Evolutionary conservation across 2,797 vertebrate genomes (phyloP).

Genomic region (Myiotriccus ornatus): DNA sequence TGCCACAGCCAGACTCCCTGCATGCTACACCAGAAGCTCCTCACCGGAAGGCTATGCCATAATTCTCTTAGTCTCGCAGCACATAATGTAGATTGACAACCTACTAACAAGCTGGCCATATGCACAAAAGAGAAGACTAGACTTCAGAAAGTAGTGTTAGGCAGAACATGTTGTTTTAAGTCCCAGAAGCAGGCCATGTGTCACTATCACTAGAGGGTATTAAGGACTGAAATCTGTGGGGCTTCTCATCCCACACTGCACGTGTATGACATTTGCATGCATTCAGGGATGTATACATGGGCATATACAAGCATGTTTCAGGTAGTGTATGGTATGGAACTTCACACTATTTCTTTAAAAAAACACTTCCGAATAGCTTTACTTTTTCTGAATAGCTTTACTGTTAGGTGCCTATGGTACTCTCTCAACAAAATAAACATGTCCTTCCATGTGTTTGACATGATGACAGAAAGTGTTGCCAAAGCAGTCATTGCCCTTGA

Average conservation of each 20-base stretch:
- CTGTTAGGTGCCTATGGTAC: neutral
- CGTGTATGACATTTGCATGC: neutral
- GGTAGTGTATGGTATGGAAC: neutral
- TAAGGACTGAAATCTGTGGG: neutral
- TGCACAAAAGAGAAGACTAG: conserved; percentile 47
- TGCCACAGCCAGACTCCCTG: neutral
- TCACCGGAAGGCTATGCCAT: neutral
- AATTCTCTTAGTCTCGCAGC: conserved; percentile 44
- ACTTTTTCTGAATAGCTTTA: neutral
- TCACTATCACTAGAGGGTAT: neutral
- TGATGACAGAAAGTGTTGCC: neutral
- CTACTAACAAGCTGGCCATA: conserved; percentile 55
- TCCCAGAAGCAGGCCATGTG: neutral
- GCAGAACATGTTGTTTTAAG: conserved; percentile 33
- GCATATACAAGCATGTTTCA: neutral
- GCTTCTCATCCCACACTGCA: neutral
- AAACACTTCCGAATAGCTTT: neutral
- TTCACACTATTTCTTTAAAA: neutral
- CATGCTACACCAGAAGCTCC: neutral
- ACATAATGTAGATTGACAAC: conserved; percentile 59
- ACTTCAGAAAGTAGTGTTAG: conserved; percentile 11
- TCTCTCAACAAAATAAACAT: neutral
- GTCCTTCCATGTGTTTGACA: neutral
- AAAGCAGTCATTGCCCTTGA: neutral
- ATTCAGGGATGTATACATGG: neutral